Evolutionary conservation across 2,888 invertebrate species (phyloP).

Genomic region (Cylloceria caligata): DNA sequence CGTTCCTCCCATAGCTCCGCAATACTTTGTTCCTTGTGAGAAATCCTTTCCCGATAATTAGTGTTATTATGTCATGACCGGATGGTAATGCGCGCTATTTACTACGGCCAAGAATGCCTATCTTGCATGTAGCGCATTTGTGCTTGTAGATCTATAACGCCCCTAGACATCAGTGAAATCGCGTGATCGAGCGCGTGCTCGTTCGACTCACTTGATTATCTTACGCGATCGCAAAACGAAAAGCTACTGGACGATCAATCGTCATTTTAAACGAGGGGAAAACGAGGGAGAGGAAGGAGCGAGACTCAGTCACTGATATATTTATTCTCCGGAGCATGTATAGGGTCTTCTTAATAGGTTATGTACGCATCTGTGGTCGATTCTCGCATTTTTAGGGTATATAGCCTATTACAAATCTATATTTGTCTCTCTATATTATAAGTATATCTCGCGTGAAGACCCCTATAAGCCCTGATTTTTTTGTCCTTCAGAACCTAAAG

Average conservation of each 20-base stretch:
- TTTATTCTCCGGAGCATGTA: background rate
- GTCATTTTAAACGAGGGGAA: constrained; percentile 30
- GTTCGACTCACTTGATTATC: constrained; percentile 55
- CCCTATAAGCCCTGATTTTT: too few species aligned
- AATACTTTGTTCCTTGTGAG: constrained; percentile 65
- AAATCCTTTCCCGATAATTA: constrained; percentile 70
- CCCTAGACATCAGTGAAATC: constrained; percentile 39
- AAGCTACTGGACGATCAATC: constrained; percentile 55
- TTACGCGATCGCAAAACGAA: constrained; percentile 51
- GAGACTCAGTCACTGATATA: background rate
- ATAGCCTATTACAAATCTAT: background rate
- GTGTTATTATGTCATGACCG: constrained; percentile 70
- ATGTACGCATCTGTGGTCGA: background rate
- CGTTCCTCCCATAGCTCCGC: constrained; percentile 17
- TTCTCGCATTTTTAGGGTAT: background rate
- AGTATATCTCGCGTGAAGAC: too few species aligned
- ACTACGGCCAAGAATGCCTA: constrained; percentile 63
- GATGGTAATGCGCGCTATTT: constrained; percentile 70
- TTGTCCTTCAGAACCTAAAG: too few species aligned
- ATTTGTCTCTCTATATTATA: background rate
- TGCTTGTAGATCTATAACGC: constrained; percentile 13
- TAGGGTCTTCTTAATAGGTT: background rate
- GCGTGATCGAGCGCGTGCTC: constrained; percentile 68
- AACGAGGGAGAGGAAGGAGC: too few species aligned
- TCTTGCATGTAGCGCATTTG: constrained; percentile 39